Base-by-base conservation (phyloP, 2,113 vertebrate genomes). In the Lamprologus speciosus region DNA sequence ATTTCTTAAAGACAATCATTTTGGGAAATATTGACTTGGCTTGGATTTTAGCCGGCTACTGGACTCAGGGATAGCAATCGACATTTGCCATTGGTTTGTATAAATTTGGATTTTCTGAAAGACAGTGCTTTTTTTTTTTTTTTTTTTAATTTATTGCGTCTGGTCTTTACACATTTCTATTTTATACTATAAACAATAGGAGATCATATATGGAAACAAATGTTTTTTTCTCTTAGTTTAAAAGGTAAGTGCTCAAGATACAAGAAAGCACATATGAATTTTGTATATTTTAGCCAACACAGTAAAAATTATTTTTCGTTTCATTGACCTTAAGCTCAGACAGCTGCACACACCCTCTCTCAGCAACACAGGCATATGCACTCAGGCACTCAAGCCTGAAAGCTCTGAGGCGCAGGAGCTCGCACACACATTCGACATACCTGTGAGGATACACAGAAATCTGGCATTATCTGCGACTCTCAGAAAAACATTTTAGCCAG, bases 401-500 rank as follows among this genome's bases (percentile, higher is more conserved):
- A 58, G 75, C 54, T 82, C 26, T 37, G 55, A 60, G 60, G 79
- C 83, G 12, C 82, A 87, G 70, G 58, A 60, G 21, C 83, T 83
- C 65, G 42, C 88, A 80, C 78, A 84, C 89, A 93, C 86, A 86
- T 86, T 92, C 85, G 51, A 91, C 91, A 91, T 80, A 94, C 93
- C 89, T 92, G 89, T 88, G 91, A 91, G 88, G 88, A 90, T 82
- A 88, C 87, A 91, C 84, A 93, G 28, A 90, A 80, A 75, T 83
- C 87, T 91, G 89, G 88, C 83, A 37, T 47, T 17, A 75, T 86
- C 79, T 85, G 86, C 51, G 21, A 85, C 83, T 91, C 85, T 51
- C 86, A 10, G 84, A 82, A 84, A 91, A 80, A 68, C 7, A 73
- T 89, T 88, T 81, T 28, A 87, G 83, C 81, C 86, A 79, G 21